phyloP scores from a whole-genome alignment of 1,140 invertebrate genomes.

The Drosophila watanabei region DNA sequence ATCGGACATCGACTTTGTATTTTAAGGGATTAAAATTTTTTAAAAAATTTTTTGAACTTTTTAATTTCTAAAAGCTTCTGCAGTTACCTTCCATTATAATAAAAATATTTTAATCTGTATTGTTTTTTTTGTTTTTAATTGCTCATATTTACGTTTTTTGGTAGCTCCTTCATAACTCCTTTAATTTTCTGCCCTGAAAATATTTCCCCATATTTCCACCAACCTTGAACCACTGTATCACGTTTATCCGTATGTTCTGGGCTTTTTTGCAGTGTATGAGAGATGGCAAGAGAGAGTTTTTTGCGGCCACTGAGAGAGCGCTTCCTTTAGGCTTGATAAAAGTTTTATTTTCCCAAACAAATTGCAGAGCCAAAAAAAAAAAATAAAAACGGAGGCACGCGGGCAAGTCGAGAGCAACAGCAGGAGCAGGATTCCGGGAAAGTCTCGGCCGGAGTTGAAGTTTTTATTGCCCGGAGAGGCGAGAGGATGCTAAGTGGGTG shows the following conservation, averaged over 20 bases:
- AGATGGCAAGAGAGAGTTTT: slow-evolving; percentile 28
- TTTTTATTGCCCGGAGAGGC: slow-evolving; percentile 5
- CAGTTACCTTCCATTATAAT: too few species aligned
- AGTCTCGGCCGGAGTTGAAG: slow-evolving; percentile 10
- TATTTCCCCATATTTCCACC: not conserved
- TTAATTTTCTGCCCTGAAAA: too few species aligned
- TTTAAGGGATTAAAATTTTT: too few species aligned
- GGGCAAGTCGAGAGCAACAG: slow-evolving; percentile 21
- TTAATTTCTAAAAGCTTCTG: too few species aligned
- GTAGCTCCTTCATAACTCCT: too few species aligned
- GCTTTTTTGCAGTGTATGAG: slow-evolving; percentile 61
- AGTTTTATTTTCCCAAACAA: slow-evolving; percentile 73
- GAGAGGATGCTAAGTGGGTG: slow-evolving; percentile 53
- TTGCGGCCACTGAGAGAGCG: slow-evolving; percentile 38
- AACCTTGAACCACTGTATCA: slow-evolving; percentile 15
- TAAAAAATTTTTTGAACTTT: too few species aligned
- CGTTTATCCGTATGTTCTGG: not conserved
- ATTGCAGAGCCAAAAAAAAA: slow-evolving; percentile 40
- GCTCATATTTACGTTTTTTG: too few species aligned
- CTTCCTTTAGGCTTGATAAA: slow-evolving; percentile 49
- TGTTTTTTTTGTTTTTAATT: too few species aligned
- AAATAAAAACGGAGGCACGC: slow-evolving; percentile 50
- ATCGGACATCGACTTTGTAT: too few species aligned
- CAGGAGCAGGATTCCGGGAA: slow-evolving; percentile 9
- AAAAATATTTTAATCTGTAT: too few species aligned